Evolutionary conservation across 1,140 invertebrate genomes (phyloP).

Genomic region (Calycopis cecrops): DNA sequence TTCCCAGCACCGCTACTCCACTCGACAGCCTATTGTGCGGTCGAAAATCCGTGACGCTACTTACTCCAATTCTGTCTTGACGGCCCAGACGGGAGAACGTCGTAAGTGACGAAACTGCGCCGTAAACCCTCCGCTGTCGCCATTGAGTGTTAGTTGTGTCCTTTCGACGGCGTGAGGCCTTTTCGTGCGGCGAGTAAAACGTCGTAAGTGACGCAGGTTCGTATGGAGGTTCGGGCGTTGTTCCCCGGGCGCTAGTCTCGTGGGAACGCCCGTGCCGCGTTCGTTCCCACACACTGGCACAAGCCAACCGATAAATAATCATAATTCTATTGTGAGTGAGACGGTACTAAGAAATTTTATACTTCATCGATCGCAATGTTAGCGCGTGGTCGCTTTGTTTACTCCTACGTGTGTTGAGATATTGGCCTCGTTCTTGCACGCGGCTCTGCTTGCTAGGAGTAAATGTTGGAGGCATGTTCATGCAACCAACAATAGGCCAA

Average conservation of each 20-base stretch:
- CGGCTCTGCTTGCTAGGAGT: too few relatives aligned
- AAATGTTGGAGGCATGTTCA: too few relatives aligned
- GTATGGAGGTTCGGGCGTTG: slow-evolving; percentile 42
- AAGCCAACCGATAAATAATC: slow-evolving; percentile 75
- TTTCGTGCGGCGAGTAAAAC: slow-evolving; percentile 25
- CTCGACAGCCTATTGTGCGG: slow-evolving; percentile 66
- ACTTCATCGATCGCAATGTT: slow-evolving; percentile 72
- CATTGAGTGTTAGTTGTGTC: slow-evolving; percentile 42
- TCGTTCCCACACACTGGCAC: slow-evolving; percentile 73
- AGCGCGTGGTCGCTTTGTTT: slow-evolving; percentile 67
- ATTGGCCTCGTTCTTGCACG: too few relatives aligned
- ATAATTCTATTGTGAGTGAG: slow-evolving; percentile 75
- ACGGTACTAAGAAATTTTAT: slow-evolving; percentile 74
- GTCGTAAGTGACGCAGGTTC: slow-evolving; percentile 43
- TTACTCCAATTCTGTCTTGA: slow-evolving; percentile 71
- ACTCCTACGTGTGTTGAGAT: slow-evolving; percentile 9
- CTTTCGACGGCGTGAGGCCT: slow-evolving; percentile 23
- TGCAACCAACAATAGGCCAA: too few relatives aligned
- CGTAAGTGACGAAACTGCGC: slow-evolving; percentile 37
- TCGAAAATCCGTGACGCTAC: slow-evolving; percentile 70
- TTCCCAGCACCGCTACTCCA: slow-evolving; percentile 70
- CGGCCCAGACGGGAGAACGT: slow-evolving; percentile 38
- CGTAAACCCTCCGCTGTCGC: slow-evolving; percentile 30
- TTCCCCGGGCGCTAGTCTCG: slow-evolving; percentile 41
- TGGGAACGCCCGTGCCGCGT: slow-evolving; percentile 71